A percentile compares a stretch with the other conserved stretches of the same genome.
phyloP scores from a whole-genome alignment of 2,888 invertebrate species.

The Diarsia rubi region DNA sequence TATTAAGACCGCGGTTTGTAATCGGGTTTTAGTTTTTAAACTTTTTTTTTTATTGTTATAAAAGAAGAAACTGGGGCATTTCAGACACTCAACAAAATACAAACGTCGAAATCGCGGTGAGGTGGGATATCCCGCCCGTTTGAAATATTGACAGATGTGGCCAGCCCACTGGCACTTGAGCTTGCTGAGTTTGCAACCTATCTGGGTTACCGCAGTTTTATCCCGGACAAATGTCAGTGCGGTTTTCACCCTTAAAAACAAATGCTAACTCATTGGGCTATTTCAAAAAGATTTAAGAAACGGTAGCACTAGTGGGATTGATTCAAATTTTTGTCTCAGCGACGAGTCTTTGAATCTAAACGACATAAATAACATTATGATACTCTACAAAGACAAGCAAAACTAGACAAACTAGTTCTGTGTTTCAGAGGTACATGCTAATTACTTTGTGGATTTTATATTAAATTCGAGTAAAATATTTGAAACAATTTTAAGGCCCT shows the following conservation, averaged over 20 bases:
- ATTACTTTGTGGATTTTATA: background rate
- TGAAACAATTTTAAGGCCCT: background rate
- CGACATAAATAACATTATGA: background rate
- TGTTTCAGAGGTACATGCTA: background rate
- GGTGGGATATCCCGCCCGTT: background rate
- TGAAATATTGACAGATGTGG: slow-evolving; percentile 6
- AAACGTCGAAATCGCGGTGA: background rate
- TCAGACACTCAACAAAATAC: background rate
- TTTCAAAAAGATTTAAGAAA: background rate
- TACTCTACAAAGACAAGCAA: background rate
- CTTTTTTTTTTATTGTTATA: too few species aligned
- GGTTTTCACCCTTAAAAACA: background rate
- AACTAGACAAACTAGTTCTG: background rate
- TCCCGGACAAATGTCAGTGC: background rate
- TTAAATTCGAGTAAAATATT: background rate
- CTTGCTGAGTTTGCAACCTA: slow-evolving; percentile 3
- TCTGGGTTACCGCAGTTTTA: background rate
- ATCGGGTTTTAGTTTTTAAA: too few species aligned
- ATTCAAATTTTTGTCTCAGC: too few species aligned
- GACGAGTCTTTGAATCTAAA: background rate
- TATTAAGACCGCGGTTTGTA: too few species aligned
- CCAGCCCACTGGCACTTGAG: background rate
- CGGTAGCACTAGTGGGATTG: too few species aligned
- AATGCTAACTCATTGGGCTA: background rate
- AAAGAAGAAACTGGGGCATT: background rate